Base-by-base conservation (phyloP, 2,113 vertebrate species). In the Hippocampus comes region DNA sequence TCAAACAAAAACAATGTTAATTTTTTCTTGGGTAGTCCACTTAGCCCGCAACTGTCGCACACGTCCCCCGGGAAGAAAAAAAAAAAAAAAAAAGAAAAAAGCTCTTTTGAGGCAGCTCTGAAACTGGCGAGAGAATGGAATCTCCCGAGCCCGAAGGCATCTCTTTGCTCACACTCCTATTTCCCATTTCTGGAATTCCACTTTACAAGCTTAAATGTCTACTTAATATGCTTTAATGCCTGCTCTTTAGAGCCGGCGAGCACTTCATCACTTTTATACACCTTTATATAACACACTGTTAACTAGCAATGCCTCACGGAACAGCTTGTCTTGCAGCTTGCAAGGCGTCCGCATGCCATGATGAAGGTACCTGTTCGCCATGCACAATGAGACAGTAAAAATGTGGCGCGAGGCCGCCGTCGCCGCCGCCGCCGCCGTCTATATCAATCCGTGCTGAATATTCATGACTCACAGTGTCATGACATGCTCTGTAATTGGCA, bases 151-250 rank as follows among this genome's bases (percentile, higher is more conserved):
- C 91, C 74, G 84, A 81, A 92, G 91, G 92, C 92, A 90, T 88
- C 86, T 79, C 79, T 82, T 89, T 88, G 85, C 83, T 86, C 88
- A 73, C 82, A 86, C 86, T 90, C 90, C 86, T 90, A 84, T 88
- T 89, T 89, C 90, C 90, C 88, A 91, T 91, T 91, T 90, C 90
- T 89, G 82, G 89, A 89, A 85, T 88, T 87, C 85, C 86, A 83
- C 90, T 90, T 92, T 91, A 91, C 91, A 91, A 91, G 91, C 91
- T 90, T 91, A 93, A 93, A 93, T 89, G 93, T 93, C 91, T 92
- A 92, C 91, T 93, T 93, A 93, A 93, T 93, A 92, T 93, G 91
- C 91, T 93, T 93, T 93, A 93, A 93, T 93, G 90, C 90, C 82
- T 92, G 91, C 91, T 91, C 91, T 91, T 90, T 89, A 85, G 91